A percentile compares a stretch with the other conserved stretches of the same genome.
These are phyloP conservation scores for Beris morrisii DNA, from an alignment of 2,888 invertebrate species.

Conservation along the genomic window DNA sequence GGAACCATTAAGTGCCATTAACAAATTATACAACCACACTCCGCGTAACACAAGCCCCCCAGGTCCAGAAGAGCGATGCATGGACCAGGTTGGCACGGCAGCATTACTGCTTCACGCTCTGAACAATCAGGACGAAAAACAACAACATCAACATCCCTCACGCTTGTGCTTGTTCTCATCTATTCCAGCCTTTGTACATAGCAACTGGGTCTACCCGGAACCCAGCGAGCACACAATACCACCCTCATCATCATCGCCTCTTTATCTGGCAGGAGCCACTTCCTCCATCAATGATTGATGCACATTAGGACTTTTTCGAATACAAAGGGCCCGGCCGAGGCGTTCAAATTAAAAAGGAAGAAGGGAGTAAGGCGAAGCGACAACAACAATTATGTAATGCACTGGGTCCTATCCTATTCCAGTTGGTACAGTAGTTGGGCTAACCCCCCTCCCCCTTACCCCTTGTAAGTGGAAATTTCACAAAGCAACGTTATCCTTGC, in stretches of 20 bases:
- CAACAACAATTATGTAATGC: slow-evolving; percentile 1
- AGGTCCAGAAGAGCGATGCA: neutral
- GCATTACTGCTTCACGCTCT: too few species aligned
- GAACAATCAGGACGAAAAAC: neutral
- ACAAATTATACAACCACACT: slow-evolving; percentile 28
- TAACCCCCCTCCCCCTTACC: slow-evolving; percentile 2
- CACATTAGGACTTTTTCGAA: slow-evolving; percentile 24
- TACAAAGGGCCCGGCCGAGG: slow-evolving; percentile 15
- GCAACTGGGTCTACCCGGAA: neutral
- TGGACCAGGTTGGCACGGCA: too few species aligned
- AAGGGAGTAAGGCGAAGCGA: neutral
- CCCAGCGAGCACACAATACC: slow-evolving; percentile 7
- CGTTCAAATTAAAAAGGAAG: slow-evolving; percentile 9
- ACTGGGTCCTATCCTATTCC: slow-evolving; percentile 12
- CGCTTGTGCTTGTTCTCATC: neutral
- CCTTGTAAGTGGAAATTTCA: neutral
- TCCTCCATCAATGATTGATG: slow-evolving; percentile 33
- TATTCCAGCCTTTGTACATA: slow-evolving; percentile 5
- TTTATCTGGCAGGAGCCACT: slow-evolving; percentile 29
- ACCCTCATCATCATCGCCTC: slow-evolving; percentile 20
- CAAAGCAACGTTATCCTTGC: slow-evolving; percentile 24
- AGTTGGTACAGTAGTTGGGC: slow-evolving; percentile 22
- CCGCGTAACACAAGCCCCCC: slow-evolving; percentile 13
- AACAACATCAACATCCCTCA: neutral
- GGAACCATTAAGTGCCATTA: slow-evolving; percentile 30